Conservation (phyloP, 2,888 invertebrate species). For the Idaea biselata region DNA sequence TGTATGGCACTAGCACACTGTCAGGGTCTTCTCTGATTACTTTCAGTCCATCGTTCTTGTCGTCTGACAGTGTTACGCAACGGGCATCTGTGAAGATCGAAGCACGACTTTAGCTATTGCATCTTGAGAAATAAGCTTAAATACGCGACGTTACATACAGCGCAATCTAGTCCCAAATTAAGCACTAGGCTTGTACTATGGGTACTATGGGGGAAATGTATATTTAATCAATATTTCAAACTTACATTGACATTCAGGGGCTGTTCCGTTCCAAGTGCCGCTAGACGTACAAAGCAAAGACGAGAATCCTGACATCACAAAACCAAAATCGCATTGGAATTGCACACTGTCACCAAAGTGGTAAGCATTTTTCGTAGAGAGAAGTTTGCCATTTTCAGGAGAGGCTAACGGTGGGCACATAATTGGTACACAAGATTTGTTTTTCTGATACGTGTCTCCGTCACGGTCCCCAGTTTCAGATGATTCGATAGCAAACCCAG, state of each 20-base stretch:
- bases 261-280: constrained; percentile 96
- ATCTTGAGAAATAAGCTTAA: background rate
- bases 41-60: constrained; percentile 91
- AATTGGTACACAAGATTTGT: constrained; percentile 96
- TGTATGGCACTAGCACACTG: constrained; percentile 92
- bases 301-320: constrained; percentile 93
- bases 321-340: constrained; percentile 97
- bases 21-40: constrained; percentile 89
- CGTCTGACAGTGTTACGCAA: constrained; percentile 93
- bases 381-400: constrained; percentile 91
- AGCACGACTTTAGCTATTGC: background rate
- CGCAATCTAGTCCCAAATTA: no score
- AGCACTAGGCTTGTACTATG: no score
- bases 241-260: constrained; percentile 96
- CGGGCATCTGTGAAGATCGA: constrained; percentile 85
- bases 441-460: constrained; percentile 92
- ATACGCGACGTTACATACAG: no score
- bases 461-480: constrained; percentile 93
- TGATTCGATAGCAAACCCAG: constrained; percentile 89
- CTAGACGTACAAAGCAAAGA: constrained; percentile 92
- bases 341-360: constrained; percentile 94
- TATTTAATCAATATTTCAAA: background rate
- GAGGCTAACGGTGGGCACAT: constrained; percentile 90
- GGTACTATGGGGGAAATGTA: no score
- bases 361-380: constrained; percentile 90